A percentile compares a stretch with the other conserved stretches of the same genome.
These are phyloP conservation scores for Drosophila nigromelanica DNA, from an alignment of 1,140 invertebrate species.

Conservation along the genomic window DNA sequence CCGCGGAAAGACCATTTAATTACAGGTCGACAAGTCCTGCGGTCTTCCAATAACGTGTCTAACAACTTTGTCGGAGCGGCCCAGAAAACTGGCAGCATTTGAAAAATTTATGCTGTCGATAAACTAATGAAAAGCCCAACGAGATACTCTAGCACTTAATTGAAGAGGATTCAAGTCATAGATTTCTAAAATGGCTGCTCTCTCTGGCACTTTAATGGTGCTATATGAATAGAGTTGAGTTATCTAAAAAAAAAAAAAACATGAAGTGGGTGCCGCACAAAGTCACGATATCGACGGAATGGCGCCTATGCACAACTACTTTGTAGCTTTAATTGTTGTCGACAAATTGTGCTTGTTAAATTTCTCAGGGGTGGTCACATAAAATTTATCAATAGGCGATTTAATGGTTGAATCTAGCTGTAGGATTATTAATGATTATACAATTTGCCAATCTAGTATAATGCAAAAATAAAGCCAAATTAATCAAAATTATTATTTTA, in stretches of 20 bases:
- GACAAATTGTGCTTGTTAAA: constrained; percentile 10
- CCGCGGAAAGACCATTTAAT: constrained; percentile 56
- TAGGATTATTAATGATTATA: neutral
- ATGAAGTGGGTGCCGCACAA: constrained; percentile 58
- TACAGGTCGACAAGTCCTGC: constrained; percentile 54
- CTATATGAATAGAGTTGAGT: constrained; percentile 7
- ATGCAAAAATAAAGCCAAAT: neutral
- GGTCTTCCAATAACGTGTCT: constrained; percentile 33
- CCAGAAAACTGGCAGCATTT: constrained; percentile 53
- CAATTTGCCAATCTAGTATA: neutral
- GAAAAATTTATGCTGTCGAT: constrained; percentile 70
- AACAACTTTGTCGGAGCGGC: constrained; percentile 47
- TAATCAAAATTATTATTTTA: neutral
- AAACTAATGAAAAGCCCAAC: constrained; percentile 75
- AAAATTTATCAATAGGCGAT: constrained; percentile 37
- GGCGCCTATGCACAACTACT: constrained; percentile 37
- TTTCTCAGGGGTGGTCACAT: constrained; percentile 16
- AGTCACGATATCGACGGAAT: constrained; percentile 30
- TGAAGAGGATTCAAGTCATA: constrained; percentile 59
- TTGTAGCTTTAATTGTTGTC: constrained; percentile 36
- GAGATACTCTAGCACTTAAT: constrained; percentile 61
- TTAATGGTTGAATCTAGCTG: constrained; percentile 10
- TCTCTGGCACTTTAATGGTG: constrained; percentile 18
- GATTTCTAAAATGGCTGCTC: constrained; percentile 29
- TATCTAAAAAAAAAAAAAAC: constrained; percentile 12